Evolutionary conservation across 2,888 invertebrate species (phyloP), one percentile per base, ranked within the genome.

Genomic region (Lottia scabra): DNA sequence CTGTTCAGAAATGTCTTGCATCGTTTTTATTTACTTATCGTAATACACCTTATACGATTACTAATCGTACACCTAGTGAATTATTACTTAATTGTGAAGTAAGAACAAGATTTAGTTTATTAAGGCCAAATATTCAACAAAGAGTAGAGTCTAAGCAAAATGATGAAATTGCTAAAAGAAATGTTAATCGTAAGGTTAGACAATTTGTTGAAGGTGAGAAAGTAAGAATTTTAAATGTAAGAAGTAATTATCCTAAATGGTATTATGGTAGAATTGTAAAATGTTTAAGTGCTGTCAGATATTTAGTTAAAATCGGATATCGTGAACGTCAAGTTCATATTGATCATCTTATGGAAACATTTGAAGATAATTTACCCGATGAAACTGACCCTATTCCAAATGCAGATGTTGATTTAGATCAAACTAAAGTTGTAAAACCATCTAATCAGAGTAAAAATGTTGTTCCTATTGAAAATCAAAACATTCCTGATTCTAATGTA

Each of bases 21-120:
- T 27, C 30, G 15, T 66, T 66, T 38, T 44, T 66, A 44, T 38
- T 44, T 43, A 44, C n/a, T 26, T 66, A 66, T 66, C 66, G 66
- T 44, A 66, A 44, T 45, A 66, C 66, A 10, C 66, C 43, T 43
- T 16, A 66, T 66, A n/a, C 10, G 0, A 0, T 38, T 1, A 8
- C 23, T 44, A 38, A n/a, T 44, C 26, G 23, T 23, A 19, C 2
- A 15, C 19, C 66, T 43, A 19, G 43, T 66, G 19, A 38, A 43
- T 19, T 38, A 16, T 38, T 66, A 44, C 44, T 66, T 43, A 30
- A 19, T 27, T 16, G 66, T 3, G 44, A 66, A 43, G 16, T 44
- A 6, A 12, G 66, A 6, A 43, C 38, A 43, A 13, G 38, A 30
- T 30, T 66, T 43, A 23, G 13, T 16, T 44, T 43, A 10, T 23